Evolutionary conservation across 2,797 vertebrate species (phyloP), one percentile per base, ranked within the genome.

Genomic region (Accipiter fasciatus): DNA sequence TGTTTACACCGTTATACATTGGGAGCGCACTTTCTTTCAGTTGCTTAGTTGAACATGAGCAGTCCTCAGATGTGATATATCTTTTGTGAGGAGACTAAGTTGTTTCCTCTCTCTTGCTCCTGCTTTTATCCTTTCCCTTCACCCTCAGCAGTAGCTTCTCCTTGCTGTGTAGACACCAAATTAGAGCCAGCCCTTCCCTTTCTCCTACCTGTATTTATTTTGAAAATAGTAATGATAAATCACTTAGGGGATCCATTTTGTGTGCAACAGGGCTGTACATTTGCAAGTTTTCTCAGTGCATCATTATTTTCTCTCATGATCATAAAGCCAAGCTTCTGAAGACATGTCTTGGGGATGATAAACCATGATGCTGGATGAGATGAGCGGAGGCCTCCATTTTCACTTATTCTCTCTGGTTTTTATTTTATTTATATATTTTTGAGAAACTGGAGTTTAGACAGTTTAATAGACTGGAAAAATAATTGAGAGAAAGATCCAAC

Each of bases 381-480:
- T 31, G 49, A 93, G 50, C 49, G 88, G 35, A 79, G 73, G 37
- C 44, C 58, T 92, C 66, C 26, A 52, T 82, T 89, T 92, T 57
- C 55, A 57, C 84, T 86, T 94, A 54, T 72, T 94, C 49, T 88
- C 39, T 77, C 47, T 84, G 59, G 10, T 22, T 84, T 91, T 91
- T 57, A 37, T 55, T 91, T 92, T 75, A 80, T 94, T 96, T 91
- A 84, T 78, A 54, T 61, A 54, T 93, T 92, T 89, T 84, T 57
- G 69, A 96, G 73, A 95, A 97, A 77, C 25, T 37, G 40, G 62
- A 77, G 24, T 75, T 87, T 83, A 90, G 94, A 90, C 71, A 80
- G 86, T 97, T 96, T 97, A 97, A 97, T 95, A 93, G 96, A 89
- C 86, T 95, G 84, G 87, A 96, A 97, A 98, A 97, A 96, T 97